Conservation (phyloP, 2,797 vertebrate species). For the Mareca penelope region DNA sequence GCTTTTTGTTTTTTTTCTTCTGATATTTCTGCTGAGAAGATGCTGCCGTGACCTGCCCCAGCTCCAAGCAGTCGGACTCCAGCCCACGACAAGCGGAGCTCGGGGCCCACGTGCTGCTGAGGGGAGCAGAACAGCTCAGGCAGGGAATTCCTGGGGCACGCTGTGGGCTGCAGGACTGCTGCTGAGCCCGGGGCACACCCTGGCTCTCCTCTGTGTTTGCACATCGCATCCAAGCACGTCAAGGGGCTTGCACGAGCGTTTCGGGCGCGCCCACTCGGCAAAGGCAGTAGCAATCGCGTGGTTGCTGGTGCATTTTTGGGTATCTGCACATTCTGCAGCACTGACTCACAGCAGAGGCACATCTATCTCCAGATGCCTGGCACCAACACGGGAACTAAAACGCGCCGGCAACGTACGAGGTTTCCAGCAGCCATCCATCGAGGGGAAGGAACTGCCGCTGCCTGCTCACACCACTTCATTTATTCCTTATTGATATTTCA, state of each 20-base stretch:
- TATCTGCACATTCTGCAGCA: conserved; percentile 14
- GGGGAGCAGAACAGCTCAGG: background rate
- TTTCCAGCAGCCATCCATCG: background rate
- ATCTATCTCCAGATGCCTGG: conserved; percentile 41
- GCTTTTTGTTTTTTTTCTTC: background rate
- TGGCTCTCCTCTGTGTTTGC: background rate
- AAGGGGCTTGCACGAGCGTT: background rate
- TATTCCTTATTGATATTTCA: background rate
- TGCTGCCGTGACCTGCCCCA: background rate
- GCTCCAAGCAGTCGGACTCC: background rate
- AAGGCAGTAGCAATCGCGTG: background rate
- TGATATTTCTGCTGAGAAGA: background rate
- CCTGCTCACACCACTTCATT: background rate
- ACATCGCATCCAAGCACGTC: background rate
- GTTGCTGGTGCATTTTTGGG: conserved; percentile 10
- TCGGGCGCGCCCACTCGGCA: background rate
- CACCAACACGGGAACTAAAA: background rate
- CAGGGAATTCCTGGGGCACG: background rate
- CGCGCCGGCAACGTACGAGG: background rate
- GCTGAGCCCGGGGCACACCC: background rate
- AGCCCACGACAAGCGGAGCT: background rate
- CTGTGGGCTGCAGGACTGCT: background rate
- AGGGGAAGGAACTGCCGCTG: background rate
- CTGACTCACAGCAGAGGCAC: conserved; percentile 36
- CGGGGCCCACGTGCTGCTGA: background rate